Base-by-base conservation (phyloP, 2,797 vertebrate genomes). In the Acanthopagrus latus region DNA sequence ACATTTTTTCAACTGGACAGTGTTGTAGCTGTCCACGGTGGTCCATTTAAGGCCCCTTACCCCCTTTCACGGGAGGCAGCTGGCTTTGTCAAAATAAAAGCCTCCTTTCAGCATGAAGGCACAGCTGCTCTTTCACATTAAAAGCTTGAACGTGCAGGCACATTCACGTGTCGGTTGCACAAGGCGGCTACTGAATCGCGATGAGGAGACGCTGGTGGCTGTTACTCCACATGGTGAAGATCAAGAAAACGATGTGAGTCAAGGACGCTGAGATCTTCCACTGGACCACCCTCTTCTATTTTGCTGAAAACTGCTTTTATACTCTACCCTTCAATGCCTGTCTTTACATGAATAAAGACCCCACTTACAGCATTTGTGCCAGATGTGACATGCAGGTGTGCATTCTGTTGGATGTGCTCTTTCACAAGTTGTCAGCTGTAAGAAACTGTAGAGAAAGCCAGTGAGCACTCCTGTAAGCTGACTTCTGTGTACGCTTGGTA, bases 111-210 rank as follows among this genome's bases (percentile, higher is more conserved):
- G 82, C 73, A 17, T 57, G 75, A 88, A 55, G 44, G 67, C 88
- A 83, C 93, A 94, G 89, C 91, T 92, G 91, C 88, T 79, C 86
- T 87, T 92, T 89, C 91, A 89, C 78, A 87, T 88, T 90, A 93
- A 93, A 91, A 90, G 83, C 46, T 44, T 48, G 59, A 83, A 77
- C 16, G 70, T 38, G 38, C 47, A 14, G 46, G 80, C 58, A 48
- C 38, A 75, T 64, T 89, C 84, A 71, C 29, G 9, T 77, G 78
- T 83, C 59, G 43, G 63, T 21, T 51, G n/a, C 73, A 59, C 47
- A 58, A 76, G 76, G 82, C 71, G 2, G 67, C 65, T 21, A 57
- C 77, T 82, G 76, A 84, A 80, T 82, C 4, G 33, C 76, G 67
- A 85, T 62, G 62, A 73, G 54, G 43, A 43, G 47, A 64, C 52